A percentile compares a stretch with the other conserved stretches of the same genome.
These are phyloP conservation scores for Ormyrus labotus DNA, from an alignment of 2,888 invertebrate genomes.

Conservation along the genomic window DNA sequence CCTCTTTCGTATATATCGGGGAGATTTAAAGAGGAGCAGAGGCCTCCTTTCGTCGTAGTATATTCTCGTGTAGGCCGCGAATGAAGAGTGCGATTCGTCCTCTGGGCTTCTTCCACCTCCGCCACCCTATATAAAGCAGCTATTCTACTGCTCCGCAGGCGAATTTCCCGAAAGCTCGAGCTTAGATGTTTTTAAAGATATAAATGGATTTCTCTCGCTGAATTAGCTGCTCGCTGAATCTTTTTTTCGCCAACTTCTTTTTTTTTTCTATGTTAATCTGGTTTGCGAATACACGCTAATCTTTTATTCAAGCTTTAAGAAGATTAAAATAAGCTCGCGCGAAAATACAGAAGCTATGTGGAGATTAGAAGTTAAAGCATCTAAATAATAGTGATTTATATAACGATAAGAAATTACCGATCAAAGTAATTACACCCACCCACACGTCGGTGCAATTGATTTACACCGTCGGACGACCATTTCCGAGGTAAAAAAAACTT, in stretches of 20 bases:
- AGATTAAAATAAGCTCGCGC: no score
- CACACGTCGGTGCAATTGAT: not conserved
- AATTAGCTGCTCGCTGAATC: no score
- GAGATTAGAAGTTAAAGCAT: not conserved
- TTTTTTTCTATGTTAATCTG: no score
- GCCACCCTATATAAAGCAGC: not conserved
- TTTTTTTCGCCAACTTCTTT: no score
- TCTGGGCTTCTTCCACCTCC: constrained; percentile 13
- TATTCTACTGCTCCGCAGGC: not conserved
- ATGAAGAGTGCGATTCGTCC: constrained; percentile 48
- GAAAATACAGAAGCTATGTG: no score
- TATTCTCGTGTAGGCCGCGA: constrained; percentile 68
- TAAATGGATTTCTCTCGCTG: no score
- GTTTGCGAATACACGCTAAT: no score
- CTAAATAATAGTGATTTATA: constrained; percentile 10
- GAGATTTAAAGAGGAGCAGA: constrained; percentile 60
- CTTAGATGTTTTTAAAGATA: no score
- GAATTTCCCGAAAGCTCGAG: no score
- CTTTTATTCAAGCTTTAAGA: no score
- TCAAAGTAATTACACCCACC: not conserved
- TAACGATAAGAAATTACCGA: not conserved
- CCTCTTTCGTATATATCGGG: constrained; percentile 41
- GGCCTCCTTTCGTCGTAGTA: constrained; percentile 62
- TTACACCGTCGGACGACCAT: no score
- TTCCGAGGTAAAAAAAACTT: no score